Conservation (phyloP, 2,888 invertebrate genomes). For the Plutella xylostella region DNA sequence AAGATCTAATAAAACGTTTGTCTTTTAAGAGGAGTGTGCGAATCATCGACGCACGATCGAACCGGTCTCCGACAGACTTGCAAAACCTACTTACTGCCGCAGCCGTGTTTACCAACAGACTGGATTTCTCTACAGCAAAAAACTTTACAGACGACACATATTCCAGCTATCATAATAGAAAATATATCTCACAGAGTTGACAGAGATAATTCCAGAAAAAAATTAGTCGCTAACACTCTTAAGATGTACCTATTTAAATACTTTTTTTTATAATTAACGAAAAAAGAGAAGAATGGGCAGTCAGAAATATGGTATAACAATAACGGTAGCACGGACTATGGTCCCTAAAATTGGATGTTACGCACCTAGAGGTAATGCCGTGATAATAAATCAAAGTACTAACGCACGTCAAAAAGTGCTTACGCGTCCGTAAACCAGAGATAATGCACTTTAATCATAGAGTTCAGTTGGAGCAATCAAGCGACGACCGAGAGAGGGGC, state of each 20-base stretch:
- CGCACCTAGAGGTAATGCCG: constrained; percentile 23
- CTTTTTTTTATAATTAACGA: no score
- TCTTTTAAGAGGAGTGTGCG: constrained; percentile 18
- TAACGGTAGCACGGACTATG: constrained; percentile 28
- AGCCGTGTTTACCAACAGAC: constrained; percentile 22
- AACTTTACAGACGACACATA: constrained; percentile 7
- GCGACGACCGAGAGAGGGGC: constrained; percentile 51
- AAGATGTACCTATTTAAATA: no score
- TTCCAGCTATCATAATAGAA: neutral
- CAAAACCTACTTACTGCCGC: constrained; percentile 41
- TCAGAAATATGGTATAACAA: constrained; percentile 21
- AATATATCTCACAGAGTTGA: neutral
- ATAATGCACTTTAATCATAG: constrained; percentile 54
- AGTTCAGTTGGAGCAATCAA: constrained; percentile 43
- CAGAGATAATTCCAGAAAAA: no score
- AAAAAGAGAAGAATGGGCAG: constrained; percentile 7
- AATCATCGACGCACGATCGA: constrained; percentile 30
- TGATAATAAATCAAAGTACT: constrained; percentile 51
- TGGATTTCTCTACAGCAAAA: constrained; percentile 24
- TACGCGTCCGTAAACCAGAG: constrained; percentile 37
- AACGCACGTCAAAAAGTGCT: constrained; percentile 48
- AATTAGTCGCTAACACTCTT: no score
- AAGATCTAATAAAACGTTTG: neutral
- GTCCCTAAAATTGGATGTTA: constrained; percentile 27
- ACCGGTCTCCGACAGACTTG: constrained; percentile 57